Percentiles rank a stretch among this genome's conserved stretches.
phyloP scores from a whole-genome alignment of 2,888 invertebrate genomes.

The Nomada ferruginata region DNA sequence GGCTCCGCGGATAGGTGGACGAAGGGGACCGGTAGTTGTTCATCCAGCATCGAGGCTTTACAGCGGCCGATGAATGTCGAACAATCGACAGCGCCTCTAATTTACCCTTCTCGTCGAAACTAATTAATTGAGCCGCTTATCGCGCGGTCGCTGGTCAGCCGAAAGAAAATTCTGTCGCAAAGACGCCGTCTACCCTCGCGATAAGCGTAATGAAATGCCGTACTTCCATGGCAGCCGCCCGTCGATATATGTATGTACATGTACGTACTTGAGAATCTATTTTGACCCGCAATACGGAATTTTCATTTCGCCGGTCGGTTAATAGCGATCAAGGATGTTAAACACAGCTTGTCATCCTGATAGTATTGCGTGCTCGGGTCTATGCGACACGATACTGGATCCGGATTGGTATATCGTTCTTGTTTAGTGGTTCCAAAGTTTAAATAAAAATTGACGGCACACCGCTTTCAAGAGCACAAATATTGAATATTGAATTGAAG shows the following conservation, averaged over 20 bases:
- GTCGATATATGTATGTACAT: background rate
- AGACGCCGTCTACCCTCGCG: slow-evolving; percentile 1
- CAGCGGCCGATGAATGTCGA: slow-evolving; percentile 19
- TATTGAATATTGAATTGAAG: too few species aligned
- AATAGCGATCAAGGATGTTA: background rate
- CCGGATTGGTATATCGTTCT: too few species aligned
- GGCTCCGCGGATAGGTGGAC: slow-evolving; percentile 38
- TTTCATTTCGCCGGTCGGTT: background rate
- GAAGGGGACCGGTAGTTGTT: slow-evolving; percentile 9
- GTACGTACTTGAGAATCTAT: background rate
- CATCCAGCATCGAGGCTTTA: background rate
- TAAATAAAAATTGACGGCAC: too few species aligned
- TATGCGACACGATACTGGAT: too few species aligned
- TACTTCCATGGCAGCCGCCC: background rate
- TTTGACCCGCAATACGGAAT: too few species aligned
- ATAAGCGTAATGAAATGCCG: slow-evolving; percentile 16
- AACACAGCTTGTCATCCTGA: too few species aligned
- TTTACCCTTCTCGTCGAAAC: slow-evolving; percentile 53
- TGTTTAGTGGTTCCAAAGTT: too few species aligned
- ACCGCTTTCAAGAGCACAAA: too few species aligned
- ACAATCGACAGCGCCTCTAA: slow-evolving; percentile 53
- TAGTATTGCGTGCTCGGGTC: too few species aligned
- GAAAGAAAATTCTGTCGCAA: background rate
- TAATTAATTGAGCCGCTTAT: slow-evolving; percentile 60
- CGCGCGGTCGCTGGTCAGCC: slow-evolving; percentile 4